Percentiles rank a stretch among this genome's conserved stretches.
phyloP scores from a whole-genome alignment of 1,140 invertebrate species.

The Formica selysi region DNA sequence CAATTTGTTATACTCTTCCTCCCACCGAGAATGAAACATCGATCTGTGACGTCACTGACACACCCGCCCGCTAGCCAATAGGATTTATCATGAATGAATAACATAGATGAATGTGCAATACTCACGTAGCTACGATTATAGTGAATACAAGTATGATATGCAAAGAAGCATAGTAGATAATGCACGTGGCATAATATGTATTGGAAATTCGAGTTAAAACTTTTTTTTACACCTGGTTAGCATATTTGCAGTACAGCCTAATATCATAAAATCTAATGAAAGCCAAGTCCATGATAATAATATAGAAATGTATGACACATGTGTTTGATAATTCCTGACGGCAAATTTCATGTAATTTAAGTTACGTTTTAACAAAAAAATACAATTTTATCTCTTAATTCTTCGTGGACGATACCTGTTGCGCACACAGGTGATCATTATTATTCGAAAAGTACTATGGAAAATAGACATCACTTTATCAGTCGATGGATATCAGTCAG shows the following conservation, averaged over 20 bases:
- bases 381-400: not conserved
- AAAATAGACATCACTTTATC: not conserved
- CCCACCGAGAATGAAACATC: conserved; percentile 48
- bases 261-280: not conserved
- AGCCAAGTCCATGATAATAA: not conserved
- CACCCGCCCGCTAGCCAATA: conserved; percentile 75
- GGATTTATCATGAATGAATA: conserved; percentile 72
- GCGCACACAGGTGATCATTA: not conserved
- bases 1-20: conserved; percentile 49
- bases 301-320: not conserved
- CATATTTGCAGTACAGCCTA: conserved; percentile 8
- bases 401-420: not conserved
- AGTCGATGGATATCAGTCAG: not conserved
- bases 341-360: not conserved
- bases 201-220: not conserved
- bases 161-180: conserved; percentile 53
- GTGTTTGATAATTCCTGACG: not conserved
- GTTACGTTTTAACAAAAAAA: not conserved
- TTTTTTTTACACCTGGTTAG: not conserved
- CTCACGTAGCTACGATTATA: not conserved
- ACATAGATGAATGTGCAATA: conserved; percentile 45
- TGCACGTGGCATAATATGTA: conserved; percentile 51
- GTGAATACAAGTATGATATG: conserved; percentile 3
- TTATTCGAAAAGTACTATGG: not conserved
- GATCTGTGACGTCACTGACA: conserved; percentile 78